Evolutionary conservation across 1,140 invertebrate genomes (phyloP).

Genomic region (Dermatophagoides farinae): DNA sequence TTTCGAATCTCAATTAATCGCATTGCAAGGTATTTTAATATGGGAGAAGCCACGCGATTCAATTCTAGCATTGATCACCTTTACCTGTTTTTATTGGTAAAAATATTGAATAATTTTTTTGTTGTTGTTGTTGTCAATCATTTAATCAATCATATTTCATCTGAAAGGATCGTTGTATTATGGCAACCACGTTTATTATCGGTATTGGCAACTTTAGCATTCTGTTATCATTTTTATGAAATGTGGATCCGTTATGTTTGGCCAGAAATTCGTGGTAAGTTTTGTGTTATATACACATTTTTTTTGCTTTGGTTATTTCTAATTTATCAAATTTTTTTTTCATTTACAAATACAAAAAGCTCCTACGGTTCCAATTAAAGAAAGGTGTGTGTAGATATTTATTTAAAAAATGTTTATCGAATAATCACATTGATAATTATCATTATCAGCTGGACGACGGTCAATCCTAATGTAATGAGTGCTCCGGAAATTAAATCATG

Average conservation of each 20-base stretch:
- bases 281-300: background rate
- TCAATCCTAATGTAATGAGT: constrained; percentile 5
- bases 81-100: constrained; percentile 7
- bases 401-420: background rate
- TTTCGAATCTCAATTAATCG: background rate
- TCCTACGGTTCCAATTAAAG: background rate
- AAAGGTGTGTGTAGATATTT: background rate
- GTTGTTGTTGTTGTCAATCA: background rate
- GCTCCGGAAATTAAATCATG: background rate
- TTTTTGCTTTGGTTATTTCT: background rate
- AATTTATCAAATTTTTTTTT: background rate
- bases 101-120: background rate
- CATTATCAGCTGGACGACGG: background rate
- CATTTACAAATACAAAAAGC: background rate
- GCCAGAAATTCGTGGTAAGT: constrained; percentile 5
- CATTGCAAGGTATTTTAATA: constrained; percentile 1
- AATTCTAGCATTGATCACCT: background rate
- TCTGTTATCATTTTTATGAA: constrained; percentile 11
- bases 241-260: constrained; percentile 5
- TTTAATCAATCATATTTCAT: background rate
- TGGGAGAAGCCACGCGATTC: constrained; percentile 3
- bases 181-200: background rate
- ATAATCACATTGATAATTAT: background rate
- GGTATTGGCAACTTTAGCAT: background rate
- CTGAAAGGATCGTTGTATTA: background rate